Percentiles rank a stretch among this genome's conserved stretches.
phyloP scores from a whole-genome alignment of 2,113 vertebrate species.

The Leptosomus discolor region DNA sequence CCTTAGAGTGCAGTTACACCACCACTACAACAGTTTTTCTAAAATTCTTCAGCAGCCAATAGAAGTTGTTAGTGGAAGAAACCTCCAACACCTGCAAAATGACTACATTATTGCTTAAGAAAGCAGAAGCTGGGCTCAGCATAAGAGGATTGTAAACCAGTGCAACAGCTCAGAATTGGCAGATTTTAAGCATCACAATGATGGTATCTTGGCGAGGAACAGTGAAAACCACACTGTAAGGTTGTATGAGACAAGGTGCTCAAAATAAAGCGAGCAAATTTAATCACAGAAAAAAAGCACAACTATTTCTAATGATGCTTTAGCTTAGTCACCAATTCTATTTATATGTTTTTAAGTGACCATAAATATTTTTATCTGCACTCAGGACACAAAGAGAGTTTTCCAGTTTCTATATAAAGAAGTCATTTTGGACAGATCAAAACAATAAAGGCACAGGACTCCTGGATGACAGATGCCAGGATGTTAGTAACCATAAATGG shows the following conservation, averaged over 20 bases:
- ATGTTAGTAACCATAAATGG: conserved; percentile 69
- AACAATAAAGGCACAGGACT: conserved; percentile 67
- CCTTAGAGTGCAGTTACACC: not conserved
- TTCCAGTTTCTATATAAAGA: conserved; percentile 62
- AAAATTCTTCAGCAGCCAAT: not conserved
- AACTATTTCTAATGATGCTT: conserved; percentile 22
- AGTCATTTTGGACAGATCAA: conserved; percentile 64
- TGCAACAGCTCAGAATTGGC: not conserved
- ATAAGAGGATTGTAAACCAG: conserved; percentile 50
- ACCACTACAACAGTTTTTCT: not conserved
- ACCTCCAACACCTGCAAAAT: conserved; percentile 57
- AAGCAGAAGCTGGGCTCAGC: not conserved
- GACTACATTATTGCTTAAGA: not conserved
- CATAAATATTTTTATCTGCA: conserved; percentile 44
- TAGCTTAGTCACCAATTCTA: conserved; percentile 33
- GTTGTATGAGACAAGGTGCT: conserved; percentile 17
- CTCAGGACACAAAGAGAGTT: not conserved
- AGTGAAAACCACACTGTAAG: not conserved
- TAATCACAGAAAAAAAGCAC: rapidly evolving
- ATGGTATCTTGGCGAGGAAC: not conserved
- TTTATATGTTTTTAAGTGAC: not conserved
- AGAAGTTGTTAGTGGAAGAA: not conserved
- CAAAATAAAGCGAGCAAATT: conserved; percentile 18
- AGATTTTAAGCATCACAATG: conserved; percentile 20
- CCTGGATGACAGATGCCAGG: conserved; percentile 74